Evolutionary conservation across 2,797 vertebrate species (phyloP), one percentile per base, ranked within the genome.

Genomic region (Platyrinchus mystaceus): DNA sequence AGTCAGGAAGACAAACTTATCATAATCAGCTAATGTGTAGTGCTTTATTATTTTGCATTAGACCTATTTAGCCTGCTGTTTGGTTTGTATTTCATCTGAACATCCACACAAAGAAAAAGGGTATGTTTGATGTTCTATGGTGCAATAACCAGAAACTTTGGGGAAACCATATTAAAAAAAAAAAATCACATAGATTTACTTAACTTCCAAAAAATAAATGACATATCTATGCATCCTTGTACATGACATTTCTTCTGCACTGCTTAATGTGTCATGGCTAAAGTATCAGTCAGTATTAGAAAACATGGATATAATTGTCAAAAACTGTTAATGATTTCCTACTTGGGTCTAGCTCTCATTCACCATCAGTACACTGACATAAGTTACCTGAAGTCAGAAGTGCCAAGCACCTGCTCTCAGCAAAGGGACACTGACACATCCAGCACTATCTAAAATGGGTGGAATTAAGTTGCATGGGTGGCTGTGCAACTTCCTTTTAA

Each of bases 1-100:
- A 60, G 60, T 68, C 81, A 78, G 22, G 43, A 69, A 86, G 82
- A 55, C 49, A 77, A 93, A 88, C 19, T 58, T 79, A 62, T 13
- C 32, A n/a, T 37, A 55, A 87, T 58, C 84, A 59, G n/a, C 50
- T 59, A 69, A 93, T 23, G 17, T 50, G 26, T 24, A 68, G 9
- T 23, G 34, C 14, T 87, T 62, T 43, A 3, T 39, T 68, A 44
- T 78, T 63, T 77, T 89, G 30, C 60, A 60, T 68, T 46, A 75
- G 50, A 68, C 6, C 46, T 6, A 2, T 50, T 85, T 62, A 75
- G 27, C 50, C 37, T 80, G 9, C 27, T 68, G 32, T 84, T 86
- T 81, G 13, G 47, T 37, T 62, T 68, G 4, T 12, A 59, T 84
- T 86, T 86, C 39, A 10, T 28, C 62, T 43, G 60, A 76, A 81